Evolutionary conservation across 2,113 vertebrate species (phyloP).

Genomic region (Stegastes partitus): DNA sequence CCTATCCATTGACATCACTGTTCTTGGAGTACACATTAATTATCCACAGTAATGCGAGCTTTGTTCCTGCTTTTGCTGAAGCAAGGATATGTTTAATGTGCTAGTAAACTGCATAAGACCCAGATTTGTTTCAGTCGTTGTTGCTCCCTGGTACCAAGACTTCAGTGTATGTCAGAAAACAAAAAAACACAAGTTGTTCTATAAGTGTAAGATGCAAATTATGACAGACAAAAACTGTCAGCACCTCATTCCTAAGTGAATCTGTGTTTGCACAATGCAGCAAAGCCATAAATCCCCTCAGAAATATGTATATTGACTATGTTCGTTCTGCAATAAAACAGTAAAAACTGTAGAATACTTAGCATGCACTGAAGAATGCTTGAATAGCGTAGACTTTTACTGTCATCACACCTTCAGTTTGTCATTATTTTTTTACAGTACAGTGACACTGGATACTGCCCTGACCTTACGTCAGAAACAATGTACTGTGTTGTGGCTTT

Average conservation of each 20-base stretch:
- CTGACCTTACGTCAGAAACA: conserved; percentile 12
- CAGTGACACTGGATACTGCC: conserved; percentile 14
- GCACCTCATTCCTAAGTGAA: neutral
- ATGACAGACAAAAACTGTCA: neutral
- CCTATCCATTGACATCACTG: conserved; percentile 77
- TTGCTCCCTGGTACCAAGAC: neutral
- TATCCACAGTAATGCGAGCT: conserved; percentile 44
- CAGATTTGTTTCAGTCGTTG: neutral
- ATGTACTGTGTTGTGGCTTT: conserved; percentile 21
- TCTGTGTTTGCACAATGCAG: neutral
- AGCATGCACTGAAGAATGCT: neutral
- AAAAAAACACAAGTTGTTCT: neutral
- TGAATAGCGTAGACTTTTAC: neutral
- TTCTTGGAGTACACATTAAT: conserved; percentile 55
- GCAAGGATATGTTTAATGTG: neutral
- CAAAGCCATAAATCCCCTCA: neutral
- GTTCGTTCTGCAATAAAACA: conserved; percentile 10
- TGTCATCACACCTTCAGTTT: neutral
- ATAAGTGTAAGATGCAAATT: neutral
- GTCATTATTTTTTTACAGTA: neutral
- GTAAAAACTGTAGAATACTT: neutral
- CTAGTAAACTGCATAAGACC: conserved; percentile 6
- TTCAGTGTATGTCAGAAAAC: neutral
- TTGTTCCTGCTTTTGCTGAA: conserved; percentile 2
- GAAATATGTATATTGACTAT: neutral